Evolutionary conservation across 2,113 vertebrate species (phyloP).

Genomic region (Python bivittatus): DNA sequence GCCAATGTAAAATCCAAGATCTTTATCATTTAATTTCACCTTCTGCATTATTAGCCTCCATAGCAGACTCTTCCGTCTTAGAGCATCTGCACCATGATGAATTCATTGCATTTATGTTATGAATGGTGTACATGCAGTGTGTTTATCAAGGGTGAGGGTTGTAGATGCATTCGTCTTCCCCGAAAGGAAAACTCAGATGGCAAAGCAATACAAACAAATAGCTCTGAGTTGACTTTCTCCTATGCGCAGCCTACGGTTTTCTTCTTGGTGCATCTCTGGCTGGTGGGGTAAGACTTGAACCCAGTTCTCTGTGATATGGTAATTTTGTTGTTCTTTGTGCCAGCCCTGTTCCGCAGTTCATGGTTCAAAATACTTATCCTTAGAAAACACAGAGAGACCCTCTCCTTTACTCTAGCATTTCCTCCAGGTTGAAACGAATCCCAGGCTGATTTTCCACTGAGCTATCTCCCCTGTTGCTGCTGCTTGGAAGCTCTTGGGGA

Average conservation of each 20-base stretch:
- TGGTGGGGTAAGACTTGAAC: neutral
- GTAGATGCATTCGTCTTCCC: neutral
- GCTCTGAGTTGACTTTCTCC: neutral
- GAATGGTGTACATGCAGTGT: neutral
- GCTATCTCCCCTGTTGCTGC: neutral
- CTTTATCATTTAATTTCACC: neutral
- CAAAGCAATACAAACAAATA: neutral
- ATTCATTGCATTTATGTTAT: neutral
- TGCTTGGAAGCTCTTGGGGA: neutral
- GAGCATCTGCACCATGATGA: neutral
- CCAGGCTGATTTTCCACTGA: neutral
- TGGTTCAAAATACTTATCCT: neutral
- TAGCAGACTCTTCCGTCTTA: neutral
- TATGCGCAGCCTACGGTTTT: neutral
- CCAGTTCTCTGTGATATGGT: neutral
- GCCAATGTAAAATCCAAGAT: neutral
- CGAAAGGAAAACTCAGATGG: too few relatives aligned
- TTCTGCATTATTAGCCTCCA: neutral
- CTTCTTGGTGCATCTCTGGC: neutral
- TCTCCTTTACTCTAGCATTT: neutral
- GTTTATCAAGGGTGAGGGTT: neutral
- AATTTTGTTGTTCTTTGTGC: neutral
- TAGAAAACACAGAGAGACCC: neutral
- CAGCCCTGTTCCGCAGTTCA: neutral
- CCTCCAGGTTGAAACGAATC: neutral